Base-by-base conservation (phyloP, 2,888 invertebrate species). In the Diarsia mendica region DNA sequence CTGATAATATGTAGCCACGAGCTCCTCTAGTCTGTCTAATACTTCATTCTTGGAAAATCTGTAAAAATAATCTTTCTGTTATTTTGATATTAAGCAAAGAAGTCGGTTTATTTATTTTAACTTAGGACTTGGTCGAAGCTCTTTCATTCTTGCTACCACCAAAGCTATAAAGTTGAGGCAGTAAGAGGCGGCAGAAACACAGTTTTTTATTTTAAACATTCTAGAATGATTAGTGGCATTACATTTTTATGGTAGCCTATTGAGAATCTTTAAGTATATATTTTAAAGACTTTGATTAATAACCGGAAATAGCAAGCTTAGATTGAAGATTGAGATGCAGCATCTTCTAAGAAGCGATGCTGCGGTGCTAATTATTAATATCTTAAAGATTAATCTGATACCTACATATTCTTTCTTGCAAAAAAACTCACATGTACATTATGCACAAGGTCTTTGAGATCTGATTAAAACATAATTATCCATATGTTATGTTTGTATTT, bases 391-490 rank as follows among this genome's bases (percentile, higher is more conserved):
- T 60, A 6, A 20, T 63, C 0, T 11, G 39, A 44, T 18, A 15
- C 44, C n/a, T n/a, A 13, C 44, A n/a, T 20, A 39, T 48, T 64
- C 0, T 13, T 80, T 63, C 33, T 13, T 51, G 46, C 13, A 65
- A 65, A 70, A 64, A 67, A 67, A 58, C 33, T 61, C 33, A 60
- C n/a, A 6, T 61, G 11, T 11, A 49, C 18, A 60, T 64, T 6
- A 49, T 63, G 23, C 28, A 23, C 63, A 68, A 79, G 65, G 74
- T 64, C 63, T 70, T 67, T 6, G 2, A 66, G 55, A 60, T 75
- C 23, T 65, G 53, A 72, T 70, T 79, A 51, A 23, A 66, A 44
- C 70, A 49, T 73, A 77, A 68, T 82, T 58, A 67, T 20, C 15
- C 48, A 3, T 55, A 55, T 63, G 60, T 70, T 49, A 69, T 58